Conservation (phyloP, 2,113 vertebrate species). For the Mus spicilegus region DNA sequence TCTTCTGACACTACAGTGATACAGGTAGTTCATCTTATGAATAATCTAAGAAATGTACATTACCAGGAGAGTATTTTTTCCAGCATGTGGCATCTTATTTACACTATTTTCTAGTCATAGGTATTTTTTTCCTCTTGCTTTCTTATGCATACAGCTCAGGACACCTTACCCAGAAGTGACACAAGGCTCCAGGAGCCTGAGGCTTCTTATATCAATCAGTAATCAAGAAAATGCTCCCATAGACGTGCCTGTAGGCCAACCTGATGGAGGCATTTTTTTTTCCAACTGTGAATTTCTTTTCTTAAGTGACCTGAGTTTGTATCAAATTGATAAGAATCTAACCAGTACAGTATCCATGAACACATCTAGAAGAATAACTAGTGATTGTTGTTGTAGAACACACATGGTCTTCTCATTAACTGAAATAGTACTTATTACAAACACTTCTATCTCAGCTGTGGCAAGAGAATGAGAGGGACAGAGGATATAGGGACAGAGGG, state of each 20-base stretch:
- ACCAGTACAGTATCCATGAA: neutral
- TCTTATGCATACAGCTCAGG: neutral
- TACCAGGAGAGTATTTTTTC: neutral
- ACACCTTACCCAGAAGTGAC: neutral
- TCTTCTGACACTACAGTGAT: neutral
- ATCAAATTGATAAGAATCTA: neutral
- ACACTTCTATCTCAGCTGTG: neutral
- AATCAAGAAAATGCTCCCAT: neutral
- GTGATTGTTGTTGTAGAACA: neutral
- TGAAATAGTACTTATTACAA: constrained; percentile 14
- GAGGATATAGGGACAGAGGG: too few relatives aligned
- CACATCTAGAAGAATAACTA: neutral
- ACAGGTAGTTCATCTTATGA: neutral
- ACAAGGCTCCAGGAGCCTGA: neutral
- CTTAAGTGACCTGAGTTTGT: neutral
- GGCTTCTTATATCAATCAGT: neutral
- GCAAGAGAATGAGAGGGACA: neutral
- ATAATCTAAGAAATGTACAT: neutral
- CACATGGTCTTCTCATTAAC: neutral
- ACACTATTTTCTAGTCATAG: neutral
- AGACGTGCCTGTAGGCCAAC: neutral
- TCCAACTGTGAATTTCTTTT: neutral
- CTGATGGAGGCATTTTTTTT: neutral
- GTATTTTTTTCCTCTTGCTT: neutral
- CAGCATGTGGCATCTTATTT: neutral